phyloP scores from a whole-genome alignment of 2,113 vertebrate genomes.

The Anhinga anhinga region DNA sequence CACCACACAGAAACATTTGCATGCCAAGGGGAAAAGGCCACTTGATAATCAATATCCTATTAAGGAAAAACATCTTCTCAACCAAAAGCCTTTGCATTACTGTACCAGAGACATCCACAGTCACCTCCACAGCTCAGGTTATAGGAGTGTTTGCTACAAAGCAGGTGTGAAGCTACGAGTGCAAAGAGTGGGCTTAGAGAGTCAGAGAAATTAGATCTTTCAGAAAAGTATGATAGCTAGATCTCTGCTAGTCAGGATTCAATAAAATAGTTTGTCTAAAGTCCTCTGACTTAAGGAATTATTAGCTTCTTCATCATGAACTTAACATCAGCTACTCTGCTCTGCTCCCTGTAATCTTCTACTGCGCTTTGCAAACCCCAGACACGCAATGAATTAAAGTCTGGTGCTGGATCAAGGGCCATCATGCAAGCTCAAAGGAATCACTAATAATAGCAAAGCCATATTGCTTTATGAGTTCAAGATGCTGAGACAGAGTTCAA shows the following conservation, averaged over 20 bases:
- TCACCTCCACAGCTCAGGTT: background rate
- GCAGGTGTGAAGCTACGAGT: background rate
- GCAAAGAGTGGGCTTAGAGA: background rate
- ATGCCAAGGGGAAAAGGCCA: background rate
- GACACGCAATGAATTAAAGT: background rate
- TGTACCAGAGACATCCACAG: background rate
- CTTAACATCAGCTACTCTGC: background rate
- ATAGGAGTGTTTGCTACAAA: background rate
- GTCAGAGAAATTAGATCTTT: background rate
- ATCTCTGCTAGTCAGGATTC: background rate
- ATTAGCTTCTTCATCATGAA: background rate
- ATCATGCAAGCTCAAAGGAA: background rate
- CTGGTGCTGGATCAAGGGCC: background rate
- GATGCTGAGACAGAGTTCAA: background rate
- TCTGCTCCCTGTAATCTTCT: background rate
- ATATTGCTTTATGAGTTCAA: background rate
- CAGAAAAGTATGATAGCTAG: background rate
- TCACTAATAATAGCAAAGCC: background rate
- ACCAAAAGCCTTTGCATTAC: background rate
- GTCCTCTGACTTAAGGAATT: background rate
- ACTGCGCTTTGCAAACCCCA: background rate
- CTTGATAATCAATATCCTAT: background rate
- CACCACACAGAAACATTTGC: background rate
- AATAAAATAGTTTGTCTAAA: background rate
- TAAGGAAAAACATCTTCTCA: background rate